Conservation (phyloP, 23 tunicate species). For the Trididemnum nubilum region DNA sequence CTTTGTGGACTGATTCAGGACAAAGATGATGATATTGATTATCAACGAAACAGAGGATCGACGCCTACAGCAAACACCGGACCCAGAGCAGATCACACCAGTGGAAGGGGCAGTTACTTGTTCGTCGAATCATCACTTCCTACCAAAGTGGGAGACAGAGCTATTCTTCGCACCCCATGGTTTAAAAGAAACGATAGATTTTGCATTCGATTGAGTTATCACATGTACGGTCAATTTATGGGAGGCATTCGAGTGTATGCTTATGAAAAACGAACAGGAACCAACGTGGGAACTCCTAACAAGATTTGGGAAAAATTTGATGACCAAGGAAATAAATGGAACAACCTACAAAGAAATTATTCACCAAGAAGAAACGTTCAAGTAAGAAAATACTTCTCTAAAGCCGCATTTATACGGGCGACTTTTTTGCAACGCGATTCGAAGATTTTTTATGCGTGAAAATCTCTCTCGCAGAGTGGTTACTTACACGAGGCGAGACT, state of each 20-base stretch:
- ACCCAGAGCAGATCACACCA: not conserved
- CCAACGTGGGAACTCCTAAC: constrained; percentile 57
- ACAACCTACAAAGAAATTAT: constrained; percentile 40
- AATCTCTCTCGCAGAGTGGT: too few species aligned
- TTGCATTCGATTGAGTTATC: constrained; percentile 72
- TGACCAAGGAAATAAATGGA: constrained; percentile 73
- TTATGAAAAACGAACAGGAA: constrained; percentile 54
- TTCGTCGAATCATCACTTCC: constrained; percentile 86
- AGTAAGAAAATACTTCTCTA: constrained; percentile 20
- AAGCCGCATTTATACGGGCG: too few species aligned
- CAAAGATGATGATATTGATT: not conserved
- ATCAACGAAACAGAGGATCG: not conserved
- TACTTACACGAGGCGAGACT: too few species aligned
- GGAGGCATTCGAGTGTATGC: constrained; percentile 89
- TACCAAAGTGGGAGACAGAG: constrained; percentile 73
- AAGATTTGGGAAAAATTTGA: constrained; percentile 82
- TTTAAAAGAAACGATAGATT: constrained; percentile 2
- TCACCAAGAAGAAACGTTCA: constrained; percentile 48
- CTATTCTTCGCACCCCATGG: constrained; percentile 88
- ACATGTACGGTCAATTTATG: constrained; percentile 91
- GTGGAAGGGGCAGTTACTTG: constrained; percentile 55
- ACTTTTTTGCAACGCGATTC: too few species aligned
- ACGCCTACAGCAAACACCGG: not conserved
- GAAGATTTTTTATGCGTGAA: too few species aligned
- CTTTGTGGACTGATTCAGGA: not conserved